phyloP scores from a whole-genome alignment of 2,888 invertebrate genomes.

The Micoletzkya japonica region DNA sequence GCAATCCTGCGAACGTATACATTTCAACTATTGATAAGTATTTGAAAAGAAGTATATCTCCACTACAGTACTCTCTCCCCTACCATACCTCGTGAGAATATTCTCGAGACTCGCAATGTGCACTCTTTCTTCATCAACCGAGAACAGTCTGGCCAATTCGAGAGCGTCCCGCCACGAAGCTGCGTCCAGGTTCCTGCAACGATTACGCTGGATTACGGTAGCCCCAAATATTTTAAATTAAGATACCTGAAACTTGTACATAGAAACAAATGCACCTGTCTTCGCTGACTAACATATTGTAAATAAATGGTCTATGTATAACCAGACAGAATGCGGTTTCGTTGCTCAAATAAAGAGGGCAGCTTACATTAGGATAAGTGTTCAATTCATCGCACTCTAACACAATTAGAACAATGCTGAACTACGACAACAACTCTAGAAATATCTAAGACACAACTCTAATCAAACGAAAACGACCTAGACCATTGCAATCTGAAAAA shows the following conservation, averaged over 20 bases:
- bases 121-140: conserved; percentile 39
- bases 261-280: too few species aligned
- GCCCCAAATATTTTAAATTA: not conserved
- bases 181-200: conserved; percentile 42
- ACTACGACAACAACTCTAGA: too few species aligned
- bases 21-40: too few species aligned
- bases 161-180: conserved; percentile 42
- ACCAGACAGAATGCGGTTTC: too few species aligned
- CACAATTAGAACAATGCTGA: too few species aligned
- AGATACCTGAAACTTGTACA: too few species aligned
- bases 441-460: too few species aligned
- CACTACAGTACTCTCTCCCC: not conserved
- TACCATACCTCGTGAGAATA: conserved; percentile 34
- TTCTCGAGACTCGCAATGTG: conserved; percentile 51
- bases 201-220: not conserved
- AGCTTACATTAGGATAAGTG: not conserved
- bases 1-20: too few species aligned
- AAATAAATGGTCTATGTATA: too few species aligned
- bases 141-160: conserved; percentile 41
- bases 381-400: too few species aligned
- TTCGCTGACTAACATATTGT: too few species aligned
- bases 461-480: too few species aligned
- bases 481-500: not conserved
- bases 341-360: not conserved
- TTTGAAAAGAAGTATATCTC: not conserved